These are phyloP conservation scores for Herminia tarsipennalis DNA, from an alignment of 2,888 invertebrate species.

Conservation along the genomic window DNA sequence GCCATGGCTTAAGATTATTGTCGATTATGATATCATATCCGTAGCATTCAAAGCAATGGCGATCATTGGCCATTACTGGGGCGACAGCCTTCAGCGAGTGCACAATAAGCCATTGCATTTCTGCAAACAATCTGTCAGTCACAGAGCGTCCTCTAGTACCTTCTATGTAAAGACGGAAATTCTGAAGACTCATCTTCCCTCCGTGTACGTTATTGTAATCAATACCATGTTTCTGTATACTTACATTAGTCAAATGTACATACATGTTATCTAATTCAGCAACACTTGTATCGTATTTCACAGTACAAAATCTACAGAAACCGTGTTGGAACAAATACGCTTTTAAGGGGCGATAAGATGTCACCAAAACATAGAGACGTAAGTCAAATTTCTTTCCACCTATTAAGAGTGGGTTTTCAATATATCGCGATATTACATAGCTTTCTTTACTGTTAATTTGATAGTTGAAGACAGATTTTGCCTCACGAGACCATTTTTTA, in stretches of 20 bases:
- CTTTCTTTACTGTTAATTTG: conserved; percentile 93
- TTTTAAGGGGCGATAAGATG: conserved; percentile 96
- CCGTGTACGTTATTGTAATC: conserved; percentile 98
- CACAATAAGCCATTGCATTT: conserved; percentile 96
- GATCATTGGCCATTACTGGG: conserved; percentile 97
- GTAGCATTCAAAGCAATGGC: conserved; percentile 97
- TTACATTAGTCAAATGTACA: conserved; percentile 98
- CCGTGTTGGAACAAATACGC: conserved; percentile 96
- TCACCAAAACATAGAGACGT: conserved; percentile 95
- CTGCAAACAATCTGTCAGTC: conserved; percentile 95
- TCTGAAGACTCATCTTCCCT: conserved; percentile 97
- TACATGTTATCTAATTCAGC: conserved; percentile 96
- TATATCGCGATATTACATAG: conserved; percentile 98
- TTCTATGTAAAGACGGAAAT: conserved; percentile 95
- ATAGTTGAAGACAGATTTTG: conserved; percentile 93
- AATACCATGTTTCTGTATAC: too few relatives aligned
- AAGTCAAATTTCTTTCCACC: conserved; percentile 98
- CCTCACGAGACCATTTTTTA: conserved; percentile 95
- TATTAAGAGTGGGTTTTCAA: conserved; percentile 97
- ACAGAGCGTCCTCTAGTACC: conserved; percentile 95
- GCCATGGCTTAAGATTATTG: conserved; percentile 96
- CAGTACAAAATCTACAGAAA: conserved; percentile 98
- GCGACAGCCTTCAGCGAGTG: conserved; percentile 97
- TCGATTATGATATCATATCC: conserved; percentile 99
- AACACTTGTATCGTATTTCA: conserved; percentile 96